Conservation (phyloP, 2,888 invertebrate species). For the Onthophagus sagittarius region DNA sequence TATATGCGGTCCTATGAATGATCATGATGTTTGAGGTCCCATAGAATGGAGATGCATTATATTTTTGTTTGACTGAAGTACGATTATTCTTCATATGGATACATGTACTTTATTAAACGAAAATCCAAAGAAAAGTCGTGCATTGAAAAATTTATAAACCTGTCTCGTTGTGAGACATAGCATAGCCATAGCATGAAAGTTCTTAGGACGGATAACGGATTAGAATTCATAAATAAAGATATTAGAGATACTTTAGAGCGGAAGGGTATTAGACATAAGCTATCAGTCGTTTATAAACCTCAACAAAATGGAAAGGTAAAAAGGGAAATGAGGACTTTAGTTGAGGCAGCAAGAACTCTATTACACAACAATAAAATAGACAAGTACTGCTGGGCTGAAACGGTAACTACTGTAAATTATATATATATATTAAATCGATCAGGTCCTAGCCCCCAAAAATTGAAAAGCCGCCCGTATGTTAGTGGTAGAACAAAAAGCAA, state of each 20-base stretch:
- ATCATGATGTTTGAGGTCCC: slow-evolving; percentile 28
- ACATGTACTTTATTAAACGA: slow-evolving; percentile 31
- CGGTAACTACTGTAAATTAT: slow-evolving; percentile 32
- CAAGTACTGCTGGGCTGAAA: no score
- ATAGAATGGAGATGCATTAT: slow-evolving; percentile 33
- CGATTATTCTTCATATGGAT: slow-evolving; percentile 32
- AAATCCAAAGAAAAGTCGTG: neutral
- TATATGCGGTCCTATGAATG: slow-evolving; percentile 26
- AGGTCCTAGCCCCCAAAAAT: slow-evolving; percentile 14
- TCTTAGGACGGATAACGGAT: slow-evolving; percentile 35
- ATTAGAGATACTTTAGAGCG: slow-evolving; percentile 27
- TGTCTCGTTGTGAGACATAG: no score
- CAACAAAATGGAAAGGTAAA: slow-evolving; percentile 43
- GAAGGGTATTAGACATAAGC: slow-evolving; percentile 35
- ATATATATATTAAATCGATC: slow-evolving; percentile 28
- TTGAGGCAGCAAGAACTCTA: slow-evolving; percentile 36
- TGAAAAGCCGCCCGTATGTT: no score
- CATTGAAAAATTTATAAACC: neutral
- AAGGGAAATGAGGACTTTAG: slow-evolving; percentile 38
- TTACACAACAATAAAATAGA: slow-evolving; percentile 28
- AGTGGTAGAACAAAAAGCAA: no score
- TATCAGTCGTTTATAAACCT: slow-evolving; percentile 36
- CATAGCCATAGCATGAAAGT: no score
- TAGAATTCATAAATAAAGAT: slow-evolving; percentile 33
- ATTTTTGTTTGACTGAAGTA: slow-evolving; percentile 34